phyloP scores from a whole-genome alignment of 2,888 invertebrate species.

The Andrena trimmerana region DNA sequence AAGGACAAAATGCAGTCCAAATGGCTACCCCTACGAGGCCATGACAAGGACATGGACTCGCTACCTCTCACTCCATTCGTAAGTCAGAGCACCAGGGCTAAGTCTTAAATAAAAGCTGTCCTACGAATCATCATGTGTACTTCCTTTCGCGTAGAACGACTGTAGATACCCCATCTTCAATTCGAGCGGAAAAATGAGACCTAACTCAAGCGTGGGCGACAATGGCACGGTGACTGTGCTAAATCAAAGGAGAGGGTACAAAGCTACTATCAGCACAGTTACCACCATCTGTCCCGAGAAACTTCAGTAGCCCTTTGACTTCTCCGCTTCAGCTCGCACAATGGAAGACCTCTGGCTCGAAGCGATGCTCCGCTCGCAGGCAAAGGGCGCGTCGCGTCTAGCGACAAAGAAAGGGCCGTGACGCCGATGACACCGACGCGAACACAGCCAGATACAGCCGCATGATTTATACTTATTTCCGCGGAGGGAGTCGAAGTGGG shows the following conservation, averaged over 20 bases:
- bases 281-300: neutral
- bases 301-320: neutral
- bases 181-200: too few species aligned
- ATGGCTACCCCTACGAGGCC: conserved; percentile 38
- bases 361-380: neutral
- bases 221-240: too few species aligned
- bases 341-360: neutral
- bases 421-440: conserved; percentile 58
- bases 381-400: conserved; percentile 8
- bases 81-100: conserved; percentile 20
- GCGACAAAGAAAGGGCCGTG: conserved; percentile 17
- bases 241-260: too few species aligned
- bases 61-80: conserved; percentile 51
- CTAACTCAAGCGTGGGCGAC: neutral
- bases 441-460: conserved; percentile 41
- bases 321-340: neutral
- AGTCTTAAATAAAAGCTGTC: conserved; percentile 10
- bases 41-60: conserved; percentile 3
- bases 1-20: conserved; percentile 45
- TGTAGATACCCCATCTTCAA: neutral
- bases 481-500: conserved; percentile 42
- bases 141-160: too few species aligned
- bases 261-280: too few species aligned
- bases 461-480: conserved; percentile 69
- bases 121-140: neutral